These are phyloP conservation scores for Podarcis muralis DNA, from an alignment of 2,113 vertebrate genomes.

Conservation along the genomic window DNA sequence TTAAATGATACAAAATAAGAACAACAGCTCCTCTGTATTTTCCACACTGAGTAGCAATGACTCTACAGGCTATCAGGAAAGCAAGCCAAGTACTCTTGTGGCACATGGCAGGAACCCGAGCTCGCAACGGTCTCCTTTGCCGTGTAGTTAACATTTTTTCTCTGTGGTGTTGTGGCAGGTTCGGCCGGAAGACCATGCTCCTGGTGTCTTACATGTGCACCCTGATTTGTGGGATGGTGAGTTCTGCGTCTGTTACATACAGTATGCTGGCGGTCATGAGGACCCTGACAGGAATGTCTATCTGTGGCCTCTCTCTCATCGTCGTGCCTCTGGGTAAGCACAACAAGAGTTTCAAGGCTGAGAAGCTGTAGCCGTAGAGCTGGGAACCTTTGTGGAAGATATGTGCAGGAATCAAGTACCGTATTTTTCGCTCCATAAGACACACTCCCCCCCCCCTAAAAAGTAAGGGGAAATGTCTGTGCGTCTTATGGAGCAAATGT, in stretches of 20 bases:
- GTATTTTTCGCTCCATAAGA: too few relatives aligned
- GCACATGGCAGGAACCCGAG: not conserved
- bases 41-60: not conserved
- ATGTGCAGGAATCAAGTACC: not conserved
- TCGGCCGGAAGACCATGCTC: constrained; percentile 77
- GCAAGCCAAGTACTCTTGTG: not conserved
- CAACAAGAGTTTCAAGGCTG: not conserved
- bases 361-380: not conserved
- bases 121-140: not conserved
- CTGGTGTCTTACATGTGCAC: constrained; percentile 70
- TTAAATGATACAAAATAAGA: too few relatives aligned
- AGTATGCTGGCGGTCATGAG: constrained; percentile 77
- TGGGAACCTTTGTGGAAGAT: not conserved
- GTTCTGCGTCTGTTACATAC: constrained; percentile 76
- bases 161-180: constrained; percentile 64
- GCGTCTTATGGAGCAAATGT: too few relatives aligned
- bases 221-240: constrained; percentile 64
- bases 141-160: not conserved
- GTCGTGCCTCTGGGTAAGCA: constrained; percentile 75
- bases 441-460: too few relatives aligned
- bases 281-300: constrained; percentile 72
- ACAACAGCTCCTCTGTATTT: too few relatives aligned
- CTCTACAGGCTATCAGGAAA: too few relatives aligned
- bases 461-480: too few relatives aligned
- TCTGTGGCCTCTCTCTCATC: constrained; percentile 82